Percentiles rank a stretch among this genome's conserved stretches.
Evolutionary conservation across 1,140 invertebrate genomes (phyloP).

Genomic region (Philopotamus ludificatus): DNA sequence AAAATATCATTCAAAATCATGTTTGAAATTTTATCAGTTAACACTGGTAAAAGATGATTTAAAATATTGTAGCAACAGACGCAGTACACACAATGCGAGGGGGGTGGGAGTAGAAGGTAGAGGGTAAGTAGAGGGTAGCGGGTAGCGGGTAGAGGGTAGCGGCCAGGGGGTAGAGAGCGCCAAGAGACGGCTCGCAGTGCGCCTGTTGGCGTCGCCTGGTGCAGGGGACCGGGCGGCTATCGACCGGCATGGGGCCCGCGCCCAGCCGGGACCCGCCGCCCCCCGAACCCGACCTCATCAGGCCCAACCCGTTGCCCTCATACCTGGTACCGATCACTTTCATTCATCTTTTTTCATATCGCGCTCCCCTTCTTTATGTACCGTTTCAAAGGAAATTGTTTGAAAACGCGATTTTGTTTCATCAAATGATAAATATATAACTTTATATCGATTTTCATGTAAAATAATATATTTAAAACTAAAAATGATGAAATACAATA

Average conservation of each 20-base stretch:
- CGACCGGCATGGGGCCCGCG: background rate
- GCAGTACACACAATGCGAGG: background rate
- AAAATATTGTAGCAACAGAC: background rate
- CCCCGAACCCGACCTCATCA: background rate
- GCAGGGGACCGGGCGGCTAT: background rate
- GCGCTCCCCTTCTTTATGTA: too few relatives aligned
- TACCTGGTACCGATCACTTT: background rate
- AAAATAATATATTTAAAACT: too few relatives aligned
- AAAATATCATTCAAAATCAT: background rate
- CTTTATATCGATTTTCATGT: too few relatives aligned
- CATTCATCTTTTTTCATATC: background rate
- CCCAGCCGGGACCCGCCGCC: background rate
- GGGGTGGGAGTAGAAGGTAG: background rate
- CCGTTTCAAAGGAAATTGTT: too few relatives aligned
- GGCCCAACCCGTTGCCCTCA: background rate
- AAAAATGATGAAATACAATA: too few relatives aligned
- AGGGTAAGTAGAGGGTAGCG: background rate
- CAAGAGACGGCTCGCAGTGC: background rate
- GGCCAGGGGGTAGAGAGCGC: background rate
- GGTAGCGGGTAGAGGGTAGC: too few relatives aligned
- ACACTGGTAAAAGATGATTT: background rate
- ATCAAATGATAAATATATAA: too few relatives aligned
- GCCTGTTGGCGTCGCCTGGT: background rate
- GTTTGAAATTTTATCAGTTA: background rate
- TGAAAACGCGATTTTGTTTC: too few relatives aligned